phyloP scores from a whole-genome alignment of 2,888 invertebrate genomes.

The Theodoxus fluviatilis region DNA sequence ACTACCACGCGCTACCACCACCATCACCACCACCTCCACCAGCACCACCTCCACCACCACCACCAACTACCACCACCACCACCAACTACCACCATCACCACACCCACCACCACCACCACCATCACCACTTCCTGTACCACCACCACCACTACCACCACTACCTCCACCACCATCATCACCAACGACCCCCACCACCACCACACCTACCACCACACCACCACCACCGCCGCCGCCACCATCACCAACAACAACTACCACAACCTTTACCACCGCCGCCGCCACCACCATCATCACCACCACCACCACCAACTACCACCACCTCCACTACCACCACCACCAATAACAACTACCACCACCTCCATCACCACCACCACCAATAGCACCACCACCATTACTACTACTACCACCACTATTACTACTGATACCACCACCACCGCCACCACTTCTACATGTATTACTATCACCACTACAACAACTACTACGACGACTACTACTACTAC shows the following conservation, averaged over 20 bases:
- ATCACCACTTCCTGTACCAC: constrained; percentile 7
- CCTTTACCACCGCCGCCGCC: constrained; percentile 12
- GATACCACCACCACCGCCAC: not conserved
- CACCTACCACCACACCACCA: too few relatives aligned
- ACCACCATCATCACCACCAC: not conserved
- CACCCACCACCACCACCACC: not conserved
- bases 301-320: not conserved
- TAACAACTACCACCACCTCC: not conserved
- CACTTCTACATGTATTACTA: constrained; percentile 9
- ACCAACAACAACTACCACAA: constrained; percentile 23
- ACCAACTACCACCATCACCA: not conserved
- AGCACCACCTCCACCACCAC: constrained; percentile 27
- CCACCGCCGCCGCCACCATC: too few relatives aligned
- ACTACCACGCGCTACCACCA: constrained; percentile 10
- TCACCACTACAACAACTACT: not conserved
- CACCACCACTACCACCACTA: constrained; percentile 18
- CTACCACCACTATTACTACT: constrained; percentile 9
- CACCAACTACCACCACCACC: not conserved
- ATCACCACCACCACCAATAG: not conserved
- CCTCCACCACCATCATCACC: too few relatives aligned
- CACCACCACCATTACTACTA: not conserved
- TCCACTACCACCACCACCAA: not conserved
- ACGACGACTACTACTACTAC: too few relatives aligned
- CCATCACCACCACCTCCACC: constrained; percentile 21
- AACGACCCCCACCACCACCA: constrained; percentile 7